Percentiles rank a stretch among this genome's conserved stretches.
Conservation (phyloP, 2,113 vertebrate species). For the Furnarius figulus region DNA sequence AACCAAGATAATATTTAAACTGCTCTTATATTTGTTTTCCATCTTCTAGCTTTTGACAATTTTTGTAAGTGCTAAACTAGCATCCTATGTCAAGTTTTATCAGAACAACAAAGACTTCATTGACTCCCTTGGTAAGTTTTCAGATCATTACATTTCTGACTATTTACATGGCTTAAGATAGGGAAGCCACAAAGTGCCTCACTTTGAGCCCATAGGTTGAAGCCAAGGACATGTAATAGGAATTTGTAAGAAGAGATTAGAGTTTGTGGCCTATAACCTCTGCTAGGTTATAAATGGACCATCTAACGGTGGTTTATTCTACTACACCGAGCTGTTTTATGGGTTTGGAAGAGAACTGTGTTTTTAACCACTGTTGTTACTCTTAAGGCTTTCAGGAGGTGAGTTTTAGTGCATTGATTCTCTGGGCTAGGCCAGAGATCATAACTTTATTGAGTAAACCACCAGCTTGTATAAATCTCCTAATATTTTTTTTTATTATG, state of each 20-base stretch:
- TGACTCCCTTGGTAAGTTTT: slow-evolving; percentile 94
- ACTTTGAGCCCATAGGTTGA: neutral
- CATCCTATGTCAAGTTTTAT: slow-evolving; percentile 95
- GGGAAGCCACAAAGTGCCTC: neutral
- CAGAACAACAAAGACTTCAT: slow-evolving; percentile 99
- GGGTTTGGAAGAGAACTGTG: neutral
- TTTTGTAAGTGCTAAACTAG: slow-evolving; percentile 96
- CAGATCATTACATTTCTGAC: neutral
- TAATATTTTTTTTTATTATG: neutral
- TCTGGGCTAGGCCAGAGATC: neutral
- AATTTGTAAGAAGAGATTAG: neutral
- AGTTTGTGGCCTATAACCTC: neutral
- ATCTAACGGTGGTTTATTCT: neutral
- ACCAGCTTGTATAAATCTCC: neutral
- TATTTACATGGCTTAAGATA: neutral
- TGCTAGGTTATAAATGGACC: neutral
- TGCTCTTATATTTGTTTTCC: slow-evolving; percentile 41
- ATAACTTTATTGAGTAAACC: neutral
- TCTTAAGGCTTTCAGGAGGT: neutral
- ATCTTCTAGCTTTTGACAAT: slow-evolving; percentile 91
- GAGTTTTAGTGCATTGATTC: neutral
- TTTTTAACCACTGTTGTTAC: neutral
- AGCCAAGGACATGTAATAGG: neutral
- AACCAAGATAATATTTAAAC: neutral
- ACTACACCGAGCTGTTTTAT: neutral